Evolutionary conservation across 2,888 invertebrate species (phyloP), one percentile per base, ranked within the genome.

Genomic region (Cheiracanthium punctorium): DNA sequence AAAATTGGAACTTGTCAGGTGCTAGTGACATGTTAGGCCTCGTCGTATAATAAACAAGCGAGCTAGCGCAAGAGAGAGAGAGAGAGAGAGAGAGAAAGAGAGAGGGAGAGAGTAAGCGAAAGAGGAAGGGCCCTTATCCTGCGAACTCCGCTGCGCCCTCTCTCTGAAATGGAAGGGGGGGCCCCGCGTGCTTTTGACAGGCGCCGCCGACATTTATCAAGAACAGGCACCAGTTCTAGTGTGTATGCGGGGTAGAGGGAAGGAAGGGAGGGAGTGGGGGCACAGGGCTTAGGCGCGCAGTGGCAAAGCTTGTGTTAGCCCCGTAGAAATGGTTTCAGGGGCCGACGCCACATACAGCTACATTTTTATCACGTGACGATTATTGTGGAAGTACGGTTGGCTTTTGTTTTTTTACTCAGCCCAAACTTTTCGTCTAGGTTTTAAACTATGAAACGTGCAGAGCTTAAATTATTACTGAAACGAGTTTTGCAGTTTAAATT

Each of bases 141-240:
- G 37, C 82, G 37, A 82, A 75, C 58, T 82, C 77, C 65, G 70
- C 74, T 33, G 48, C 77, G 43, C 48, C 58, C 84, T 29, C 65
- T 69, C 79, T 77, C 73, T n/a, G n/a, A n/a, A n/a, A n/a, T n/a
- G n/a, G 76, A 85, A 85, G 67, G 74, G 74, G 79, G 79, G 73
- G 73, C 41, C 29, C 80, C 75, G 80, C 80, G 52, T 80, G 75
- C 85, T 86, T 80, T 75, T 80, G 80, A 80, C 85, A 85, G 85
- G 80, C 80, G 75, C 84, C 84, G 84, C 85, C 85, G 85, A 86
- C 85, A 86, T 86, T 86, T 86, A 86, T 86, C 85, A 86, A 86
- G 80, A 80, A 80, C 84, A 85, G 84, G 79, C 84, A 69, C 79
- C 79, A 79, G 84, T 70, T 58, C 32, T 65, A 65, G 41, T 41